These are phyloP conservation scores for Macheiramphus alcinus DNA, from an alignment of 2,113 vertebrate genomes.

Conservation along the genomic window DNA sequence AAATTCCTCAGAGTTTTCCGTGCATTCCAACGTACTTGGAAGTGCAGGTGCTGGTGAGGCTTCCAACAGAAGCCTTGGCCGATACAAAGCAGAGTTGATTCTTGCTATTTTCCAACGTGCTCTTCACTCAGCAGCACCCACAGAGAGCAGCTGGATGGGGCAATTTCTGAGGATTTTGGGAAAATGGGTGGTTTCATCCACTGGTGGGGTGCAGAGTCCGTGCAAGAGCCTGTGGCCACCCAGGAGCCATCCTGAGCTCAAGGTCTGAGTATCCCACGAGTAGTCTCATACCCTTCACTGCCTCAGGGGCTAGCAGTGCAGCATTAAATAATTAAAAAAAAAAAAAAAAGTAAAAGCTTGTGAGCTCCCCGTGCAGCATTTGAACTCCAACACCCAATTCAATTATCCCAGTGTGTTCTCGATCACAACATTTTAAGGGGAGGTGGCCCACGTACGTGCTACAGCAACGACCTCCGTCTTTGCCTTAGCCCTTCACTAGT, in stretches of 20 bases:
- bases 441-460: accelerated
- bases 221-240: neutral
- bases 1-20: accelerated
- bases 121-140: neutral
- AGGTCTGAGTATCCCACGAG: neutral
- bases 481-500: neutral
- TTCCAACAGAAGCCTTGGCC: neutral
- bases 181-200: neutral
- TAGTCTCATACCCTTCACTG: no score
- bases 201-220: neutral
- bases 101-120: accelerated
- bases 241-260: neutral
- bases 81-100: neutral
- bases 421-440: accelerated
- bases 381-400: neutral
- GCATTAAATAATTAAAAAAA: neutral
- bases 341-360: neutral
- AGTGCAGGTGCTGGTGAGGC: neutral
- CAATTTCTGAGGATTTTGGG: neutral
- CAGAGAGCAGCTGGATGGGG: neutral
- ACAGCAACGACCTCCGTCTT: accelerated
- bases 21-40: neutral
- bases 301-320: neutral
- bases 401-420: accelerated
- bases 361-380: accelerated